Evolutionary conservation across 2,797 vertebrate genomes (phyloP).

Genomic region (Paratrypauchen microcephalus): DNA sequence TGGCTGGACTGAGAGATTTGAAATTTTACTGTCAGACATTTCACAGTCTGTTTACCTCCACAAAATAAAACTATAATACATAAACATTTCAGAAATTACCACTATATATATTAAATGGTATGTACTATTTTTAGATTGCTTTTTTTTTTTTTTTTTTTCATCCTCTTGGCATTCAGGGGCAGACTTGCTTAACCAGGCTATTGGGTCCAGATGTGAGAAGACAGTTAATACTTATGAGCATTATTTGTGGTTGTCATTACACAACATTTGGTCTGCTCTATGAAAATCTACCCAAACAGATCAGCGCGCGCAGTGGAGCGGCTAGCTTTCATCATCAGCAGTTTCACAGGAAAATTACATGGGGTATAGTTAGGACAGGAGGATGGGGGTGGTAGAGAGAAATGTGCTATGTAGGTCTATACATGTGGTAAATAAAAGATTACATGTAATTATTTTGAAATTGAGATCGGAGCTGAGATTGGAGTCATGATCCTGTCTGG

Average conservation of each 20-base stretch:
- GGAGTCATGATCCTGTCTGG: neutral
- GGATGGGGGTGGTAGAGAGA: conserved; percentile 28
- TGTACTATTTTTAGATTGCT: neutral
- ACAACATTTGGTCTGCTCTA: conserved; percentile 29
- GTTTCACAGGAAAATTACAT: conserved; percentile 39
- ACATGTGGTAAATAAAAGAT: conserved; percentile 46
- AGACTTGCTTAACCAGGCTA: conserved; percentile 12
- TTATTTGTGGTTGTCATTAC: conserved; percentile 32
- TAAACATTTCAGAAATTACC: neutral
- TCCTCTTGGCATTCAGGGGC: neutral
- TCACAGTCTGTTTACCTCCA: neutral
- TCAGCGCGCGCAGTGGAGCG: conserved; percentile 40
- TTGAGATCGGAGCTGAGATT: neutral
- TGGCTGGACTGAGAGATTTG: neutral
- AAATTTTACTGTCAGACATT: neutral
- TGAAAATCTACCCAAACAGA: conserved; percentile 41
- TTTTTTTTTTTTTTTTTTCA: neutral
- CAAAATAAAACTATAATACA: neutral
- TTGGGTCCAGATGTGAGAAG: conserved; percentile 39
- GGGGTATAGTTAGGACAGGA: conserved; percentile 29
- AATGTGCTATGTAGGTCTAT: conserved; percentile 33
- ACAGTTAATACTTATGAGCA: conserved; percentile 27
- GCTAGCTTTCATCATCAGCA: conserved; percentile 36
- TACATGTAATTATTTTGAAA: neutral
- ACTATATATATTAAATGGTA: neutral